phyloP scores from a whole-genome alignment of 2,888 invertebrate species.

The Morinoia aosen region DNA sequence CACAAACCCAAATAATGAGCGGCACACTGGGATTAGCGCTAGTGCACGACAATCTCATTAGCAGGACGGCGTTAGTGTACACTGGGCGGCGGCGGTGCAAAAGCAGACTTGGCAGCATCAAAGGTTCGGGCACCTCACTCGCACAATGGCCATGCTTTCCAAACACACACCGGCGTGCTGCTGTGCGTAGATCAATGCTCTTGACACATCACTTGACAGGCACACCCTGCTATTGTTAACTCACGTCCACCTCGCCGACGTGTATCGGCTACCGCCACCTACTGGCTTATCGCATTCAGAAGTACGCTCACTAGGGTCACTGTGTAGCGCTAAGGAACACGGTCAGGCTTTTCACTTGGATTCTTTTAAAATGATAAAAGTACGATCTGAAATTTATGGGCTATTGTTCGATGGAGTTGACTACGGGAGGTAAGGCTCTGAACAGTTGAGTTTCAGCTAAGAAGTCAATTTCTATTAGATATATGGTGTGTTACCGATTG shows the following conservation, averaged over 20 bases:
- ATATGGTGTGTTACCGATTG: not conserved
- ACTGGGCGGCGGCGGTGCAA: slow-evolving; percentile 17
- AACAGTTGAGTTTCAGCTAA: not conserved
- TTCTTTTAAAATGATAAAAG: not conserved
- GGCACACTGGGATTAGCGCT: not conserved
- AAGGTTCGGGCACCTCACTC: not conserved
- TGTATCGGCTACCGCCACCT: not conserved
- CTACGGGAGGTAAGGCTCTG: not conserved
- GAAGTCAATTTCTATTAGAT: not conserved
- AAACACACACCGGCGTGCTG: slow-evolving; percentile 4
- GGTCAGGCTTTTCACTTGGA: not conserved
- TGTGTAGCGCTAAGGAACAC: not conserved
- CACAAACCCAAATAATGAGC: not conserved
- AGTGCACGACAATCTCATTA: not conserved
- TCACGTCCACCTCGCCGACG: not conserved
- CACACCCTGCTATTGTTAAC: not conserved
- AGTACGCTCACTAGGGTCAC: not conserved
- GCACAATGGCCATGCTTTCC: not conserved
- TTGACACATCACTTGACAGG: slow-evolving; percentile 16
- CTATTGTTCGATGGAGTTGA: not conserved
- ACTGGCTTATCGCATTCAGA: not conserved
- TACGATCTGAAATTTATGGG: not conserved
- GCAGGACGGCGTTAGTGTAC: not conserved
- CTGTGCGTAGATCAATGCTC: slow-evolving; percentile 1
- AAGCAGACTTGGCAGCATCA: not conserved